Evolutionary conservation across 2,888 invertebrate species (phyloP).

Genomic region (Torymus aiolomorphi): DNA sequence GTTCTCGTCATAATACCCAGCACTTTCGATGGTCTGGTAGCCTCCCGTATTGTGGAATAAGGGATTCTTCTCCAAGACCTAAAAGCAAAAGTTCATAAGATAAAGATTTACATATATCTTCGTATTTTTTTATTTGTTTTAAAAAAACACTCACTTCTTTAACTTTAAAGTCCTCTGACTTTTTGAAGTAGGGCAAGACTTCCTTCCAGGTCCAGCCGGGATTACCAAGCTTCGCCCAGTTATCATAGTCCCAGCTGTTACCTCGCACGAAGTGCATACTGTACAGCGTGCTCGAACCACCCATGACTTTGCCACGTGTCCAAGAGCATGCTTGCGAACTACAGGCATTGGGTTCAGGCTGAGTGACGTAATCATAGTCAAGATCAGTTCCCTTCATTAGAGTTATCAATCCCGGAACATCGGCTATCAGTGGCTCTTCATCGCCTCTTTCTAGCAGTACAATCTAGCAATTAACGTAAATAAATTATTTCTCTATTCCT

Average conservation of each 20-base stretch:
- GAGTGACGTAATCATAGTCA: slow-evolving; percentile 20
- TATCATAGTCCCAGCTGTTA: slow-evolving; percentile 43
- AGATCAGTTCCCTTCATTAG: slow-evolving; percentile 56
- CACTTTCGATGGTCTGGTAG: slow-evolving; percentile 21
- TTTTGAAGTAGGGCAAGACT: slow-evolving; percentile 75
- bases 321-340: slow-evolving; percentile 79
- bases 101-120: too few relatives aligned
- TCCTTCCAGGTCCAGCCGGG: slow-evolving; percentile 74
- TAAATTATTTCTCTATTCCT: neutral
- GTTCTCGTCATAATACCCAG: slow-evolving; percentile 77
- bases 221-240: slow-evolving; percentile 64
- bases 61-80: neutral
- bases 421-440: slow-evolving; percentile 81
- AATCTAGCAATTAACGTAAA: slow-evolving; percentile 73
- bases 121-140: too few relatives aligned
- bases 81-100: too few relatives aligned
- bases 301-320: slow-evolving; percentile 76
- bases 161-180: slow-evolving; percentile 59
- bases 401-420: slow-evolving; percentile 81
- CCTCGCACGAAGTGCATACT: slow-evolving; percentile 40
- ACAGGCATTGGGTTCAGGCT: slow-evolving; percentile 24
- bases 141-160: slow-evolving; percentile 56
- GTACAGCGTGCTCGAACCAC: slow-evolving; percentile 42
- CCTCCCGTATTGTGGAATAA: neutral
- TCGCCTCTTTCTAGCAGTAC: slow-evolving; percentile 81